Base-by-base conservation (phyloP, 2,113 vertebrate species). In the Centrocercus urophasianus region DNA sequence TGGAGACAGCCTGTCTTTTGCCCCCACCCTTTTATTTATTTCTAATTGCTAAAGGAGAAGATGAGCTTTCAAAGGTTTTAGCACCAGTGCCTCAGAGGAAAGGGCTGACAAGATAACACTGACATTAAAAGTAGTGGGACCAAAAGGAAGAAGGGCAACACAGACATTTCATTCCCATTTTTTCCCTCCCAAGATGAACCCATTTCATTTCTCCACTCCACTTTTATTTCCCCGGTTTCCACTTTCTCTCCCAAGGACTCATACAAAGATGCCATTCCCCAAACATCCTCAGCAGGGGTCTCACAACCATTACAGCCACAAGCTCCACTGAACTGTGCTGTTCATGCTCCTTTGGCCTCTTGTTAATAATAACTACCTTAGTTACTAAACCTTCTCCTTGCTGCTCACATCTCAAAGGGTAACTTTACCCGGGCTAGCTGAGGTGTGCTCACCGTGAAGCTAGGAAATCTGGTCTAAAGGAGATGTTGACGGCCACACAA, bases 1-100 rank as follows among this genome's bases (percentile, higher is more conserved):
- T 91, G 76, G 69, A 91, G 93, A 91, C 94, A 95, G 90, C 13
- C 57, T 86, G 90, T 91, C 94, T 95, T 95, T 89, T 71, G 79
- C 48, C 80, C 38, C 67, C 43, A 63, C 47, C 52, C 54, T 67
- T 87, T 72, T 67, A 86, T 74, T 73, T 93, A 34, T 78, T 94
- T 78, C 61, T 90, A 52, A 91, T 86, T 3, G 0, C 15, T n/a
- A 52, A n/a, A 82, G 66, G 56, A 93, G 72, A 70, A 77, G 72
- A 83, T 42, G 34, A 88, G 69, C 67, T 96, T 93, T 86, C 89
- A 95, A 93, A 95, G 93, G 65, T 74, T 81, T 95, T 88, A 88
- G 69, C 65, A 57, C 65, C 85, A 95, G 72, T n/a, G 42, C 50
- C 85, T 89, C 70, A 69, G 48, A 88, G 76, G 24, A 86, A 91